Evolutionary conservation across 2,797 vertebrate species (phyloP).

Genomic region (Pelochelys cantorii): DNA sequence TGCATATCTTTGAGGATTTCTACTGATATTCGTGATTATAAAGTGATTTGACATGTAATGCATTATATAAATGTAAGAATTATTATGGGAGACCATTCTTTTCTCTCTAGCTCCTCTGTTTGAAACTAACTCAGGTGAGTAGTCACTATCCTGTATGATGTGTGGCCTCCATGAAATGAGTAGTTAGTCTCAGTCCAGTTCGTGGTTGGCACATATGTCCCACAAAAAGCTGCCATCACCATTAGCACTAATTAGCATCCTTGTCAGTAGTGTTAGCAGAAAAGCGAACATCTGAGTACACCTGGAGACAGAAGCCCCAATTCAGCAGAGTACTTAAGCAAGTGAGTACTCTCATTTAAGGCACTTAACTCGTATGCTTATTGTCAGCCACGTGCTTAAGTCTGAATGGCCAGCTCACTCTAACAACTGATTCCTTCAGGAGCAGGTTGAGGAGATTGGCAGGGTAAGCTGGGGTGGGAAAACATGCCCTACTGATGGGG

Average conservation of each 20-base stretch:
- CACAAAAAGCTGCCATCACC: background rate
- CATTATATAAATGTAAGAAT: background rate
- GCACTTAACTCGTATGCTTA: background rate
- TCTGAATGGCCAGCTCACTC: background rate
- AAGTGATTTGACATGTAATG: background rate
- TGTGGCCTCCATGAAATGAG: background rate
- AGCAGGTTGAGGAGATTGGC: background rate
- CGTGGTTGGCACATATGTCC: background rate
- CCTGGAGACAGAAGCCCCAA: background rate
- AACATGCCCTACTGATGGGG: background rate
- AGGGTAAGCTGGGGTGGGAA: no score
- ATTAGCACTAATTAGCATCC: background rate
- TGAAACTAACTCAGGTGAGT: slow-evolving; percentile 1
- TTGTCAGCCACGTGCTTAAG: background rate
- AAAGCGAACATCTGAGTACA: background rate
- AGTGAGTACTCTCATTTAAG: background rate
- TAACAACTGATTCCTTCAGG: background rate
- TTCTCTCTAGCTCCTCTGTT: background rate
- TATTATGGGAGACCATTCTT: background rate
- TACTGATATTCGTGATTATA: background rate
- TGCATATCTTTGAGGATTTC: background rate
- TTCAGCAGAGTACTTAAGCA: background rate
- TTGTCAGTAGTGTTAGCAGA: fast-evolving
- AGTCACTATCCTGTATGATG: background rate
- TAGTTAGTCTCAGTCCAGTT: background rate